Base-by-base conservation (phyloP, 2,113 vertebrate genomes). In the Esox niger region DNA sequence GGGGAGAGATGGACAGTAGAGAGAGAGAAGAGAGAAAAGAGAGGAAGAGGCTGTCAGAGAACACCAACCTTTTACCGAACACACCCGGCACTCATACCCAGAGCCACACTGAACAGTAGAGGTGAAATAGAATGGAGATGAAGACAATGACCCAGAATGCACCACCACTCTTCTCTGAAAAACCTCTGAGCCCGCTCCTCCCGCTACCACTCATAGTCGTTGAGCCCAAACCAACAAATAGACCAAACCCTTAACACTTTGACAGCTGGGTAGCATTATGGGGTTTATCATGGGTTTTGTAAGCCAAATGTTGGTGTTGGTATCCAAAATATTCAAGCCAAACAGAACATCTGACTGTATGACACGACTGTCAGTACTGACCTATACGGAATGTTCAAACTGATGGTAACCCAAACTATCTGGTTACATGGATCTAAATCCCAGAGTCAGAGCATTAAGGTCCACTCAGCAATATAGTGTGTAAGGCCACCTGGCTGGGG, bases 401-500 rank as follows among this genome's bases (percentile, higher is more conserved):
- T 70, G 30, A 20, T 7, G 15, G 69, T 69, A 5, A 46, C 62
- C 66, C 46, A 54, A 59, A 59, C 15, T 6, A 52, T 59, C 10
- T 3, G 35, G 70, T 43, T 63, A 62, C 26, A 61, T 32, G 20
- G 13, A 13, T 23, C 46, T 62, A 31, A 70, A 21, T 11, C 63
- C 77, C 72, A 75, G 71, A 64, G 70, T 59, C 73, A 78, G 66
- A 57, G 62, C n/a, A 20, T 10, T 66, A 17, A 76, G 49, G 32
- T 72, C 43, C 75, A 78, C 59, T 69, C 63, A 74, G 49, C 33
- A 57, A 43, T 23, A 30, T 66, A 69, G 59, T 64, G 4, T 27
- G 15, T 31, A 55, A 2, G 31, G 27, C 30, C 17, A 52, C n/a
- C 2, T 29, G 5, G 15, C 49, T 33, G 7, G n/a, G 2, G 43